These are phyloP conservation scores for Casuarius casuarius DNA, from an alignment of 2,113 vertebrate genomes.

Conservation along the genomic window DNA sequence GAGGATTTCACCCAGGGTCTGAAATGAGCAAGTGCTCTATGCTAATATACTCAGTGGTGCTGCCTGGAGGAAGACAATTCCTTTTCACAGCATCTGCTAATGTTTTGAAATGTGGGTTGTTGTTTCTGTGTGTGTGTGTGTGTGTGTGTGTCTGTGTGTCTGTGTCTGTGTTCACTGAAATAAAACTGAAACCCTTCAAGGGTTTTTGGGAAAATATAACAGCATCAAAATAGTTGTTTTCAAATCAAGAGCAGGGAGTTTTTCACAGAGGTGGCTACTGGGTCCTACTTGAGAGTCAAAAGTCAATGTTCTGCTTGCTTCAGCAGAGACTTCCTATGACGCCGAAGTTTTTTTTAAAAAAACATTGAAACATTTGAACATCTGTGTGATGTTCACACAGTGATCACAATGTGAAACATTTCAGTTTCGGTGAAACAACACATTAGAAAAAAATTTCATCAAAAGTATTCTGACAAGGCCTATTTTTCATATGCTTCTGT, in stretches of 20 bases:
- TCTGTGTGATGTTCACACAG: no score
- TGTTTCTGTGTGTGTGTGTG: not conserved
- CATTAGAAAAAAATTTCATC: not conserved
- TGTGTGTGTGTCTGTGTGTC: not conserved
- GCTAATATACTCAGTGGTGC: not conserved
- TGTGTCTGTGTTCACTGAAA: not conserved
- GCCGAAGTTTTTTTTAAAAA: not conserved
- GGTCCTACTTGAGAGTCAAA: not conserved
- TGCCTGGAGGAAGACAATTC: not conserved
- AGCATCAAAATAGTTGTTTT: not conserved
- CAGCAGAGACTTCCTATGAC: not conserved
- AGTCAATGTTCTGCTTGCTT: not conserved
- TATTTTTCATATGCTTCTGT: not conserved
- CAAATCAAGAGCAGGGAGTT: not conserved
- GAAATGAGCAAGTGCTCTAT: not conserved
- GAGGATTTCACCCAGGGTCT: not conserved
- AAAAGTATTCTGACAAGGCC: not conserved
- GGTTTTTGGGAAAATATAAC: not conserved
- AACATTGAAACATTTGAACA: no score
- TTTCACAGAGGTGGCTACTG: not conserved
- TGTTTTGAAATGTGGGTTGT: not conserved
- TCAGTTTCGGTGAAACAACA: not conserved
- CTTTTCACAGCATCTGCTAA: not conserved
- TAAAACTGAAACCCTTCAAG: not conserved
- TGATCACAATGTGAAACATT: no score